Evolutionary conservation across 2,113 vertebrate genomes (phyloP).

Genomic region (Syrmaticus mikado): DNA sequence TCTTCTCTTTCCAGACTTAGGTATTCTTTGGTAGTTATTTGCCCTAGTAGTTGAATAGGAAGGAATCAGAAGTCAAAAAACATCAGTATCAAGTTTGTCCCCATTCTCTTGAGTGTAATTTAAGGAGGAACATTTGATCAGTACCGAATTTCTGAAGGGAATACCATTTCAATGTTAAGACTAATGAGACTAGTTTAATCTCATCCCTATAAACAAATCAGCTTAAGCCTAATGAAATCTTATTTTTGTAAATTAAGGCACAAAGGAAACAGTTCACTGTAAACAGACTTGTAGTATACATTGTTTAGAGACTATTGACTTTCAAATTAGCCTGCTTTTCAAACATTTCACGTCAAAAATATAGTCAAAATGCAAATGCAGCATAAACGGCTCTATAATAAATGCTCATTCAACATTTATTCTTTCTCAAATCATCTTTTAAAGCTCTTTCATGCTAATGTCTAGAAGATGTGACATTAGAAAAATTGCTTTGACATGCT

Average conservation of each 20-base stretch:
- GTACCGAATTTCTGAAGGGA: constrained; percentile 48
- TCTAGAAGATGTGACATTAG: constrained; percentile 98
- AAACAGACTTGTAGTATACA: constrained; percentile 71
- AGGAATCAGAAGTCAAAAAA: constrained; percentile 4
- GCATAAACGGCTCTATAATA: constrained; percentile 83
- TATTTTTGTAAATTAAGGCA: constrained; percentile 70
- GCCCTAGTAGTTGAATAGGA: not conserved
- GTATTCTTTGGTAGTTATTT: constrained; percentile 21
- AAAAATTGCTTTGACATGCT: constrained; percentile 98
- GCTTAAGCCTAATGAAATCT: constrained; percentile 70
- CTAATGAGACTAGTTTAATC: constrained; percentile 57
- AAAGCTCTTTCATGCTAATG: constrained; percentile 97
- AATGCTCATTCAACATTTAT: constrained; percentile 88
- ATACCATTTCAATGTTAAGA: constrained; percentile 9
- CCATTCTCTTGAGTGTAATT: constrained; percentile 1
- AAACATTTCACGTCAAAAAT: constrained; percentile 73
- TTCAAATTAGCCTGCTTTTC: constrained; percentile 80
- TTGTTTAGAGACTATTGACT: constrained; percentile 78
- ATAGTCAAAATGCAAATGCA: constrained; percentile 83
- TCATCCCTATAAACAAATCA: constrained; percentile 66
- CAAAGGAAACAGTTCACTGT: constrained; percentile 69
- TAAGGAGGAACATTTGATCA: constrained; percentile 42
- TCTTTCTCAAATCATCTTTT: constrained; percentile 92
- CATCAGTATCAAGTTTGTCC: constrained; percentile 7
- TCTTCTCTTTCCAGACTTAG: not conserved